A percentile compares a stretch with the other conserved stretches of the same genome.
Evolutionary conservation across 1,140 invertebrate species (phyloP).

Genomic region (Drosophila novamexicana): DNA sequence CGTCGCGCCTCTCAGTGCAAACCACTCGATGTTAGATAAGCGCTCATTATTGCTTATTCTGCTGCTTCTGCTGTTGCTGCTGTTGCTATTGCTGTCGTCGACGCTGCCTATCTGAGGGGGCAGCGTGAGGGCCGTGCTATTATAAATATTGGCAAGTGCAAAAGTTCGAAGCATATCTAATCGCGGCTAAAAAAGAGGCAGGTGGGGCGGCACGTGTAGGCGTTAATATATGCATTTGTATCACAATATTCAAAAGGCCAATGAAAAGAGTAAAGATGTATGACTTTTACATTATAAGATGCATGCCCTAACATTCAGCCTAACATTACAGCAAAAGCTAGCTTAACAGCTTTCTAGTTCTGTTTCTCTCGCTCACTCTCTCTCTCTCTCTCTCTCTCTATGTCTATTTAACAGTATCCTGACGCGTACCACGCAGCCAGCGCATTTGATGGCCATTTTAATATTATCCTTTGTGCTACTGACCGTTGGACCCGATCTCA

Average conservation of each 20-base stretch:
- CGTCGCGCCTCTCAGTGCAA: conserved; percentile 10
- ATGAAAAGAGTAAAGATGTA: not conserved
- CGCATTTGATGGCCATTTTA: conserved; percentile 89
- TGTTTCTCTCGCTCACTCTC: not conserved
- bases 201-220: conserved; percentile 43
- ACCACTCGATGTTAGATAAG: conserved; percentile 37
- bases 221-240: conserved; percentile 18
- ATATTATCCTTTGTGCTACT: conserved; percentile 88
- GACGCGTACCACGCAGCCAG: conserved; percentile 89
- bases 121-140: not conserved
- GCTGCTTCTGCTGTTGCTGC: conserved; percentile 4
- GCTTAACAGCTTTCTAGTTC: not conserved
- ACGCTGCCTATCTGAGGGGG: not conserved
- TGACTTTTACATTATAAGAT: not conserved
- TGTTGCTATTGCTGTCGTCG: not conserved
- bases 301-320: not conserved
- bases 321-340: not conserved
- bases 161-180: conserved; percentile 56
- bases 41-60: not conserved
- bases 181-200: not conserved
- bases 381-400: not conserved
- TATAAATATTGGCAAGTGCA: conserved; percentile 22
- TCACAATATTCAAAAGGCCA: no score
- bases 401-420: conserved; percentile 86
- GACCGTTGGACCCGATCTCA: conserved; percentile 85